Percentiles rank a stretch among this genome's conserved stretches.
Evolutionary conservation across 2,113 vertebrate species (phyloP).

Genomic region (Pollachius pollachius): DNA sequence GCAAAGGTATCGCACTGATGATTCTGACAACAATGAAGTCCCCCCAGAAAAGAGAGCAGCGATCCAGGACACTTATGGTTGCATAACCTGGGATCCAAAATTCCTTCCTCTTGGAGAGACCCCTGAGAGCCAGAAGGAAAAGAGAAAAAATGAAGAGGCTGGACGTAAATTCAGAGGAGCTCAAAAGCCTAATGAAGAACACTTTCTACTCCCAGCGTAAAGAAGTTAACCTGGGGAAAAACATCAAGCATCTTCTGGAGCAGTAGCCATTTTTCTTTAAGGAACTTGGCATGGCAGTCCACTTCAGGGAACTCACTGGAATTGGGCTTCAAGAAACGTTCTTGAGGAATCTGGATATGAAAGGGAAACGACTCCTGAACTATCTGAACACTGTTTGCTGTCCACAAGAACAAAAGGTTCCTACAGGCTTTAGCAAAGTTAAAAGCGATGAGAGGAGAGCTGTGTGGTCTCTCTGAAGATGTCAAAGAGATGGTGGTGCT

Average conservation of each 20-base stretch:
- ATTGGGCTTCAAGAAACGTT: constrained; percentile 26
- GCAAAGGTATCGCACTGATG: constrained; percentile 1
- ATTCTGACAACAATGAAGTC: constrained; percentile 21
- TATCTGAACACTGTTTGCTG: constrained; percentile 26
- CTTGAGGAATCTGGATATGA: constrained; percentile 20
- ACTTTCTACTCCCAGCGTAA: constrained; percentile 35
- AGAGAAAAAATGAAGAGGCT: constrained; percentile 22
- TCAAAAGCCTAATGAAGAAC: constrained; percentile 41
- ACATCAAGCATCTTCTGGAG: constrained; percentile 26
- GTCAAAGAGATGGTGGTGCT: constrained; percentile 34
- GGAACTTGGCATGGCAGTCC: constrained; percentile 35
- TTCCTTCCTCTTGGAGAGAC: constrained; percentile 6
- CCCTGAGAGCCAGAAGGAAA: neutral
- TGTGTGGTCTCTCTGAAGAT: constrained; percentile 19
- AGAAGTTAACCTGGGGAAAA: constrained; percentile 33
- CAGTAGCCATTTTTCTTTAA: constrained; percentile 35
- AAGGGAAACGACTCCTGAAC: constrained; percentile 28
- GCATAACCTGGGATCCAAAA: constrained; percentile 4
- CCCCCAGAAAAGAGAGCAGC: constrained; percentile 16
- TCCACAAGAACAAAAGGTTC: constrained; percentile 14
- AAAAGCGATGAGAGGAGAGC: constrained; percentile 20
- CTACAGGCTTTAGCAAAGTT: constrained; percentile 14
- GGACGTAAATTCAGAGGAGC: constrained; percentile 26
- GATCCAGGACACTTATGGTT: constrained; percentile 26
- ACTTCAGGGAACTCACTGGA: constrained; percentile 35